These are phyloP conservation scores for Platycheirus albimanus DNA, from an alignment of 2,888 invertebrate species.

Conservation along the genomic window DNA sequence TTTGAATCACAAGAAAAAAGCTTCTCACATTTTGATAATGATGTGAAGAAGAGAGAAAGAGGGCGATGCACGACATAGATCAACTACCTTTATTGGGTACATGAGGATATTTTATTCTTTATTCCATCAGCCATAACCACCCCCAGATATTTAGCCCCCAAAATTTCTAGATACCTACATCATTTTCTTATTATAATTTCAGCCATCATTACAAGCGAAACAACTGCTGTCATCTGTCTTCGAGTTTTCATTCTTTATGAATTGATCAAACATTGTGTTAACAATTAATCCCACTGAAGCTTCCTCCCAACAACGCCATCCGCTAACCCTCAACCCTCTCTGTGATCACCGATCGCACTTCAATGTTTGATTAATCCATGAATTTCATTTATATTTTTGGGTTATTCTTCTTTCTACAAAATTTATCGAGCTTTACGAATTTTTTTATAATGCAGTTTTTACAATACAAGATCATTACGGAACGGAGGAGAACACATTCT, in stretches of 20 bases:
- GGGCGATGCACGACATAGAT: slow-evolving; percentile 56
- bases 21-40: slow-evolving; percentile 23
- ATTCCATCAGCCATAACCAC: slow-evolving; percentile 5
- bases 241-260: slow-evolving; percentile 11
- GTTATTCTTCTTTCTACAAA: slow-evolving; percentile 9
- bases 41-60: slow-evolving; percentile 5
- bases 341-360: slow-evolving; percentile 17
- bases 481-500: slow-evolving; percentile 32
- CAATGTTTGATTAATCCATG: slow-evolving; percentile 48
- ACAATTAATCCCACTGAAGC: slow-evolving; percentile 8
- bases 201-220: slow-evolving; percentile 54
- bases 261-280: slow-evolving; percentile 57
- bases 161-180: no score
- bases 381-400: slow-evolving; percentile 18
- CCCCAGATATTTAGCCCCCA: slow-evolving; percentile 33
- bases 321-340: not conserved
- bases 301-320: not conserved
- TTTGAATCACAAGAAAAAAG: slow-evolving; percentile 38
- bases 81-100: slow-evolving; percentile 70
- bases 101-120: slow-evolving; percentile 29
- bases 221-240: slow-evolving; percentile 67
- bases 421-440: slow-evolving; percentile 32
- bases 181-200: not conserved
- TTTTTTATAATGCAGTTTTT: slow-evolving; percentile 33
- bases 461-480: slow-evolving; percentile 35